Evolutionary conservation across 2,113 vertebrate genomes (phyloP), one percentile per base, ranked within the genome.

Genomic region (Sceloporus undulatus): DNA sequence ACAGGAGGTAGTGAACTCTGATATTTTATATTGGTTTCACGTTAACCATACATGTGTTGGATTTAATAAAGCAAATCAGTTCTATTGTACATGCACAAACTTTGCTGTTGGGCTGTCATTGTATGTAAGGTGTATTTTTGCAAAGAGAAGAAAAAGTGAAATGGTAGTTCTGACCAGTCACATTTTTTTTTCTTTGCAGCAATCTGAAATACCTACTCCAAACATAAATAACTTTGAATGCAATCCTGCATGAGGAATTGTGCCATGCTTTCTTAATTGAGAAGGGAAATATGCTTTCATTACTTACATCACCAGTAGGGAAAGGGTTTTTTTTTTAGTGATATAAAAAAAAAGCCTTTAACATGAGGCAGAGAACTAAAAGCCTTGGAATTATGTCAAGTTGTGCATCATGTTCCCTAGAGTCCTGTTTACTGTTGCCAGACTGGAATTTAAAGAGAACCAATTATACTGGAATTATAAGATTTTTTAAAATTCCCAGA

Each of bases 271-370:
- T 78, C 7, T 90, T 74, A 59, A 84, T n/a, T 90, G 76, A 85
- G 75, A 79, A 75, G 73, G 29, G 79, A 91, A 91, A 81, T 52
- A 82, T 66, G 62, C 34, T 29, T 87, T 89, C 87, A 84, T 42
- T 87, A 66, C n/a, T 94, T 48, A 16, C 52, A 78, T 88, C 79
- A 91, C 80, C 82, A 92, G 66, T 90, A 91, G 90, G 85, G 62
- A 89, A 54, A 90, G 14, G 8, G 93, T 34, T 34, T 34, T 34
- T 34, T 34, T 89, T 91, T 73, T 81, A 92, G n/a, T 34, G 75
- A 23, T 54, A 83, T 25, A 21, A 84, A 84, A 76, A 25, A 9
- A 84, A 90, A 84, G 1, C 66, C 52, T 84, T 88, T 91, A 3
- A 34, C 56, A 88, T 14, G 88, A 48, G 29, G 52, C 38, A 80